Evolutionary conservation across 2,113 vertebrate genomes (phyloP).

Genomic region (Sorex araneus): DNA sequence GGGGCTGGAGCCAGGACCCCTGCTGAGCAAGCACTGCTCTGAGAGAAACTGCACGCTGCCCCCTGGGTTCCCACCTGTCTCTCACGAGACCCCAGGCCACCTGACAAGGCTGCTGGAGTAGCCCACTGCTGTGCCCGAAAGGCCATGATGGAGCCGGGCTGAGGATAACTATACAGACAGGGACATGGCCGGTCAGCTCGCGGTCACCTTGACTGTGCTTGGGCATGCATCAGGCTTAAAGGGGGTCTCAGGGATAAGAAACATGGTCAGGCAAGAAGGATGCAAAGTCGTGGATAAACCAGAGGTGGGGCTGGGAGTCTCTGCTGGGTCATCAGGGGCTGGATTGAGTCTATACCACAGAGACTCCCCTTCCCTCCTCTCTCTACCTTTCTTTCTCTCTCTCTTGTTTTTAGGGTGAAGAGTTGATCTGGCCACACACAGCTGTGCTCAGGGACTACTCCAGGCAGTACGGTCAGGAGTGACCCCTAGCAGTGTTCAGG

Average conservation of each 20-base stretch:
- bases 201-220: neutral
- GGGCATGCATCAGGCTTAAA: neutral
- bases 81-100: neutral
- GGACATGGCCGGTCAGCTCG: neutral
- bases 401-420: no score
- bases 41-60: rapidly evolving
- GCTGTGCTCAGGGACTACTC: no score
- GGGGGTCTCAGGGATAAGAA: neutral
- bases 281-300: rapidly evolving
- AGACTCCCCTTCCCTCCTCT: no score
- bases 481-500: no score
- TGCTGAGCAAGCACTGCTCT: neutral
- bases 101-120: neutral
- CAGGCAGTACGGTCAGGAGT: no score
- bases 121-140: neutral
- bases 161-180: neutral
- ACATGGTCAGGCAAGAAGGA: neutral
- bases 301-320: no score
- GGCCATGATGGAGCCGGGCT: neutral
- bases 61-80: neutral
- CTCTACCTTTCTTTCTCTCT: no score
- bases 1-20: neutral
- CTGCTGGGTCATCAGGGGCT: neutral
- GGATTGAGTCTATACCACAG: no score
- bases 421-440: no score